Conservation (phyloP, 2,888 invertebrate species). For the Willowsia nigromaculata region DNA sequence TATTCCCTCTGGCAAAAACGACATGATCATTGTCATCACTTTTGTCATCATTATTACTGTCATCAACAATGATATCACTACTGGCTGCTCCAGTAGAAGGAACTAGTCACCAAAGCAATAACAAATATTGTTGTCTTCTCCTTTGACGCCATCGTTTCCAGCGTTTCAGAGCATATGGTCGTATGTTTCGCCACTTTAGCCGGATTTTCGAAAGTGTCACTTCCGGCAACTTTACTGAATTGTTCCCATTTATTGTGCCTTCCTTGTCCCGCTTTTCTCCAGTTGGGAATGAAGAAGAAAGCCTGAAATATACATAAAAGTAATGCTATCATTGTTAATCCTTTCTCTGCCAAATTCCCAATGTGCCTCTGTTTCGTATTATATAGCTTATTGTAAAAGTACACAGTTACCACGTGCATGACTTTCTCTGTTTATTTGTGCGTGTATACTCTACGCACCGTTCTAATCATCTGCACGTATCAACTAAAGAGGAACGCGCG, state of each 20-base stretch:
- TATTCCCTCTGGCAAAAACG: constrained; percentile 65
- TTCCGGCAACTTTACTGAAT: not conserved
- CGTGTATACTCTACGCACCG: not conserved
- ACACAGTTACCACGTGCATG: not conserved
- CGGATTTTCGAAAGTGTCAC: not conserved
- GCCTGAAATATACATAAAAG: not conserved
- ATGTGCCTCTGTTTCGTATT: too few species aligned
- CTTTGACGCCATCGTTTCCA: not conserved
- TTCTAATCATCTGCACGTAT: not conserved
- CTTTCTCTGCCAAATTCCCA: not conserved
- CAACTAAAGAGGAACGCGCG: too few species aligned
- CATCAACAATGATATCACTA: constrained; percentile 9
- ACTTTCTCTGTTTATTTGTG: not conserved
- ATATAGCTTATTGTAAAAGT: too few species aligned
- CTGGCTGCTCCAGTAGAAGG: not conserved
- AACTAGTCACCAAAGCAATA: not conserved
- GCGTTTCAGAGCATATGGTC: constrained; percentile 40
- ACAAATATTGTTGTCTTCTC: not conserved
- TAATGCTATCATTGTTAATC: not conserved
- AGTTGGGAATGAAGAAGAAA: not conserved
- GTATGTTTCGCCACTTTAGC: not conserved
- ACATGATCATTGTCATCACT: constrained; percentile 40
- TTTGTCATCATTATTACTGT: constrained; percentile 23
- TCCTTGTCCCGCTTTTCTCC: not conserved
- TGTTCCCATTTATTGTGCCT: not conserved